Percentiles rank a stretch among this genome's conserved stretches.
These are phyloP conservation scores for Thinocorus orbignyianus DNA, from an alignment of 2,113 vertebrate genomes.

Conservation along the genomic window DNA sequence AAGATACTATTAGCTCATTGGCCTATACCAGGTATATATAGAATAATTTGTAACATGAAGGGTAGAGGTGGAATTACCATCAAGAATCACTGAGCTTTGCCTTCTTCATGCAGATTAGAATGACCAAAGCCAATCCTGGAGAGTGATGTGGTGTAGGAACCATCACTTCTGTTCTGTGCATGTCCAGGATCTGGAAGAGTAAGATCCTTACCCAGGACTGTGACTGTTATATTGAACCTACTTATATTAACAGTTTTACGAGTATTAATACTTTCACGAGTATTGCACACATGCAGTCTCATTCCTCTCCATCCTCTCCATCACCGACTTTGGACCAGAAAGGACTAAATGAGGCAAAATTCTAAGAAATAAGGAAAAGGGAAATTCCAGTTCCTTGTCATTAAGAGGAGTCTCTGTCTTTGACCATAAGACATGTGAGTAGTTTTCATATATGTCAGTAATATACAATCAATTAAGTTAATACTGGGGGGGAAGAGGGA, in stretches of 20 bases:
- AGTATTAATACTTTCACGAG: not conserved
- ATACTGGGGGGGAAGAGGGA: fast-evolving
- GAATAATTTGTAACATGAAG: not conserved
- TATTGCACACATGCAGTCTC: not conserved
- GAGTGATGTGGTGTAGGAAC: not conserved
- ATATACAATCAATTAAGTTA: not conserved
- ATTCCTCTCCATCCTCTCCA: not conserved
- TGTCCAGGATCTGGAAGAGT: not conserved
- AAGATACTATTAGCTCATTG: not conserved
- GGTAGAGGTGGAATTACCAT: not conserved
- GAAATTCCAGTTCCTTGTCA: not conserved
- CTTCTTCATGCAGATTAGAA: not conserved
- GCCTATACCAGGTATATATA: no score
- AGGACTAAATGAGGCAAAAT: not conserved
- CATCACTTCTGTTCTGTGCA: not conserved
- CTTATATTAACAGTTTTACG: not conserved
- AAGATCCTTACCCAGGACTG: not conserved
- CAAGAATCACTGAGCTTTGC: not conserved
- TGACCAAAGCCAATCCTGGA: not conserved
- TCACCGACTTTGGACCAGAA: not conserved
- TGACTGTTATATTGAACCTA: fast-evolving
- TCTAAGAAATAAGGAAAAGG: not conserved
- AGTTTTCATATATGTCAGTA: not conserved
- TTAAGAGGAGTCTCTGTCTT: not conserved
- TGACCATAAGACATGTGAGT: not conserved